A percentile compares a stretch with the other conserved stretches of the same genome.
These are phyloP conservation scores for Prionace glauca DNA, from an alignment of 2,797 vertebrate species.

Conservation along the genomic window DNA sequence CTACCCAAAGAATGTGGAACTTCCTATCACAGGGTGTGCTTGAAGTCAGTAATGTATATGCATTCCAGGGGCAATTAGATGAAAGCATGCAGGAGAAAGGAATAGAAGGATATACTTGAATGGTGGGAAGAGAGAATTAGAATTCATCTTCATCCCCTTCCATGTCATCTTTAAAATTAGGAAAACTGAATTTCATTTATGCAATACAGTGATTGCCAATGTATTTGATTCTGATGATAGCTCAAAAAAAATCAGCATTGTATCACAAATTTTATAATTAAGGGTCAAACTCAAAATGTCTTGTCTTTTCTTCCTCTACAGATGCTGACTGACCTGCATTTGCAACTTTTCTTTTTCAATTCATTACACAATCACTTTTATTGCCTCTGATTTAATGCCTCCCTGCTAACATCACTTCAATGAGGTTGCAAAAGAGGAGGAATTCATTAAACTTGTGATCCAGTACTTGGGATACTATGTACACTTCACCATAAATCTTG, in stretches of 20 bases:
- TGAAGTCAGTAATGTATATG: too few relatives aligned
- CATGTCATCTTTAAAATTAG: not conserved
- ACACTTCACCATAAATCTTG: not conserved
- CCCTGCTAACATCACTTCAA: not conserved
- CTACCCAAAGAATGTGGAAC: too few relatives aligned
- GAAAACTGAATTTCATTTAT: not conserved
- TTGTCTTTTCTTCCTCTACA: not conserved
- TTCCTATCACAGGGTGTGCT: too few relatives aligned
- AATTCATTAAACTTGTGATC: not conserved
- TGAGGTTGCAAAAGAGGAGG: not conserved
- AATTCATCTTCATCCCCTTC: not conserved
- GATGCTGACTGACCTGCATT: not conserved
- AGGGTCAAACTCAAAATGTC: not conserved
- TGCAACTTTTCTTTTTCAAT: constrained; percentile 4
- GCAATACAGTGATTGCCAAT: not conserved
- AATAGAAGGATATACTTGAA: too few relatives aligned
- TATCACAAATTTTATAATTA: not conserved
- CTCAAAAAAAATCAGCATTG: not conserved
- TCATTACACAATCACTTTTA: not conserved
- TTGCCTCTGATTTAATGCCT: not conserved
- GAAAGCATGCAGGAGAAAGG: too few relatives aligned
- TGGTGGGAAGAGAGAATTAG: not conserved
- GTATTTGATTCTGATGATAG: not conserved
- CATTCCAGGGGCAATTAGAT: too few relatives aligned
- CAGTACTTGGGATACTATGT: not conserved